Evolutionary conservation across 2,888 invertebrate species (phyloP), one percentile per base, ranked within the genome.

Genomic region (Sinopyrophorus schimmeli): DNA sequence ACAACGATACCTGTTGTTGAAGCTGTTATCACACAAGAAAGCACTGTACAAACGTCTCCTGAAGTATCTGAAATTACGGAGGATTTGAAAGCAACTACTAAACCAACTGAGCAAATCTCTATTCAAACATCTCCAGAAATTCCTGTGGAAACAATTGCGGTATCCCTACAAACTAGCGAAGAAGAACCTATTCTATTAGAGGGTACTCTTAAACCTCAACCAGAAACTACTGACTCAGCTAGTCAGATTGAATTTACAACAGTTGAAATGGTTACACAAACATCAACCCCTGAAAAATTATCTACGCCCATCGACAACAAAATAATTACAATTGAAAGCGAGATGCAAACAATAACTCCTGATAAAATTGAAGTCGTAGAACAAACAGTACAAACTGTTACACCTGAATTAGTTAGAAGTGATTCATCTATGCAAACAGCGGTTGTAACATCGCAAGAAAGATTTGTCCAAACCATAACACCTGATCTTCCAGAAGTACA

Each of bases 1-100:
- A 77, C 74, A 47, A 78, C 82, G 38, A 74, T 86, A 11, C 77
- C 79, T n/a, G 76, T 82, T 3, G 63, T 82, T 3, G 82, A 82
- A 74, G 74, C 78, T 64, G 72, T 80, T n/a, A 55, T 73, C n/a
- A 78, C 78, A 1, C 76, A 79, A 64, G 82, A 82, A 66, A 75
- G 72, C 56, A 76, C 77, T 6, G 68, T 78, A 12, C 82, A 83
- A 68, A 83, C 83, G 2, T 81, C 82, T 6, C 82, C 82, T 2
- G 79, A 80, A 62, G 55, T 65, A 9, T 50, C 62, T 2, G 62
- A 71, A 35, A 62, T 71, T 2, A 67, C 70, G 26, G 73, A 75
- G 55, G 57, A 65, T 11, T 57, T 66, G 55, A 64, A 71, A 43
- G 47, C 62, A 17, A 69, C 68, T 54, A 28, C 28, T 10, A 39